Evolutionary conservation across 2,797 vertebrate genomes (phyloP).

Genomic region (Semaprochilodus insignis): DNA sequence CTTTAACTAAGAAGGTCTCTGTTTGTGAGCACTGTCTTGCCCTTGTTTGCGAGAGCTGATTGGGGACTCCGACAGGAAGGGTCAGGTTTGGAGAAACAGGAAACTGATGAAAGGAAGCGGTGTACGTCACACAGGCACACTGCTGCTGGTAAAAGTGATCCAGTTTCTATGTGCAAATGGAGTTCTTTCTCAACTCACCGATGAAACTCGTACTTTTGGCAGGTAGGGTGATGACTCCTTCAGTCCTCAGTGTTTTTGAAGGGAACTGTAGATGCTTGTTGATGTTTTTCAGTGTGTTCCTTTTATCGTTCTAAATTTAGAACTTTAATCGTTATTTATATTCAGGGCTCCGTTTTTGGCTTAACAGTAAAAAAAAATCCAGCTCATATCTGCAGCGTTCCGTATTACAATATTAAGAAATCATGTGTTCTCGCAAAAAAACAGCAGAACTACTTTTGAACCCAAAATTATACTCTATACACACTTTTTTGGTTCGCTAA

Average conservation of each 20-base stretch:
- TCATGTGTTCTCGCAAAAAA: too few relatives aligned
- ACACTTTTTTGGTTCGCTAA: too few relatives aligned
- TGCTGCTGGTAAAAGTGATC: constrained; percentile 72
- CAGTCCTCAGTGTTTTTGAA: neutral
- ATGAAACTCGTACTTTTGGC: constrained; percentile 84
- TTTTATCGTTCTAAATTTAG: neutral
- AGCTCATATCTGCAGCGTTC: too few relatives aligned
- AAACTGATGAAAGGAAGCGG: constrained; percentile 81
- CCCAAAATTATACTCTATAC: too few relatives aligned
- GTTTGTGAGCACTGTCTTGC: constrained; percentile 6
- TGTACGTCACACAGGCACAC: constrained; percentile 74
- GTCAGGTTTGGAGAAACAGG: constrained; percentile 86
- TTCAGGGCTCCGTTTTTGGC: neutral
- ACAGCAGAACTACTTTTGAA: too few relatives aligned
- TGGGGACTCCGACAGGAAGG: constrained; percentile 82
- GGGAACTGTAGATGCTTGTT: neutral
- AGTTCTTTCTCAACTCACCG: constrained; percentile 76
- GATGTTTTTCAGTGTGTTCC: neutral
- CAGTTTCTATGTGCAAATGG: constrained; percentile 72
- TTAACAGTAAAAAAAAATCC: neutral
- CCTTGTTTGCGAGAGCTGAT: constrained; percentile 72
- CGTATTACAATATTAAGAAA: too few relatives aligned
- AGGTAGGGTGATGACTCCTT: constrained; percentile 72
- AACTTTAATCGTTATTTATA: neutral
- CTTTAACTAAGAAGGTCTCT: neutral